Evolutionary conservation across 2,113 vertebrate species (phyloP).

Genomic region (Neogale vison): DNA sequence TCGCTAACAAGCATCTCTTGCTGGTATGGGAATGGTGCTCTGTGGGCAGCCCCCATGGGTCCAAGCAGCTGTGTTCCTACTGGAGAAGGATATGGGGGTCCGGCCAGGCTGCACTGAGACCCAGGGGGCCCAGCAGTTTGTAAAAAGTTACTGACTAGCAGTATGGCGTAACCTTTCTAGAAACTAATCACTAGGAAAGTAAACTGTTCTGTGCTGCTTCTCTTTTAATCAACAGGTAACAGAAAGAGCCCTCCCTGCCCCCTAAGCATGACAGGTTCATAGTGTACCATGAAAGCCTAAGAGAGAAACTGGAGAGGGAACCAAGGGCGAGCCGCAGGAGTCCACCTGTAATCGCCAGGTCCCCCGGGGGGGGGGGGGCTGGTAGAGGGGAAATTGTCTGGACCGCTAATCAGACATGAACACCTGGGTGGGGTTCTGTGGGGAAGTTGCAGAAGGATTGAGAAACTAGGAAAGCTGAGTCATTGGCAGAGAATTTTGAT

Average conservation of each 20-base stretch:
- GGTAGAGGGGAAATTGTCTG: neutral
- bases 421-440: neutral
- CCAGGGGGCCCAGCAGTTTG: neutral
- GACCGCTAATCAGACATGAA: neutral
- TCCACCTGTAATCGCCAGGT: neutral
- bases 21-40: neutral
- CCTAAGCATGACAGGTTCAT: neutral
- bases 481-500: neutral
- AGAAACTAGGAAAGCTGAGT: neutral
- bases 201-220: neutral
- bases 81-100: neutral
- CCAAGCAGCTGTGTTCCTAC: neutral
- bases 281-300: neutral
- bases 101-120: neutral
- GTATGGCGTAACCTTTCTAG: neutral
- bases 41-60: neutral
- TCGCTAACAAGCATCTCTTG: neutral
- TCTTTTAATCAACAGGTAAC: conserved; percentile 37
- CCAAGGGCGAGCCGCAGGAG: neutral
- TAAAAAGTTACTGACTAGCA: conserved; percentile 27
- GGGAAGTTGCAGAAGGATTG: neutral
- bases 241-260: neutral
- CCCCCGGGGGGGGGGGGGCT: neutral
- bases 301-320: neutral
- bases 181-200: conserved; percentile 31